phyloP scores from a whole-genome alignment of 2,113 vertebrate genomes.

The Ammodytes marinus region DNA sequence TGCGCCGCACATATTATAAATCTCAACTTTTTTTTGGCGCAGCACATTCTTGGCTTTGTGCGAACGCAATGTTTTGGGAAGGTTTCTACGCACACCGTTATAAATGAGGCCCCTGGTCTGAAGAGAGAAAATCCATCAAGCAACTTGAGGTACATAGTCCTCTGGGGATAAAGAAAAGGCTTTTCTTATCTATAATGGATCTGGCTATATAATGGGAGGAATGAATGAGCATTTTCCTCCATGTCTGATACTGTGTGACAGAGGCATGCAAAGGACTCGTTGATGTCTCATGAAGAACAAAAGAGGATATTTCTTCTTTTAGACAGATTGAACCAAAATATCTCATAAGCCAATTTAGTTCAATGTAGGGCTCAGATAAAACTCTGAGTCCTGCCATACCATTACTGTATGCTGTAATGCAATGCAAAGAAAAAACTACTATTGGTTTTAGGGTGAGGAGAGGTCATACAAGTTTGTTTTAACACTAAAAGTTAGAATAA shows the following conservation, averaged over 20 bases:
- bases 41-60: too few species aligned
- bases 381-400: too few species aligned
- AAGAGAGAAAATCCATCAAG: constrained; percentile 12
- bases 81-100: too few species aligned
- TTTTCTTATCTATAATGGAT: constrained; percentile 59
- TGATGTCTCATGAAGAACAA: constrained; percentile 46
- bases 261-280: constrained; percentile 26
- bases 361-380: constrained; percentile 3
- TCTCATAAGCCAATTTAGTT: constrained; percentile 15
- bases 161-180: constrained; percentile 20
- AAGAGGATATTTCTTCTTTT: constrained; percentile 26
- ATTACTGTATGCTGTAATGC: too few species aligned
- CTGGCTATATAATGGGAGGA: constrained; percentile 28
- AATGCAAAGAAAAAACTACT: too few species aligned
- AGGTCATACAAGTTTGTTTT: too few species aligned
- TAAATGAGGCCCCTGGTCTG: too few species aligned
- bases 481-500: not conserved
- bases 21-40: too few species aligned
- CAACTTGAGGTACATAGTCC: constrained; percentile 1
- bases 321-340: constrained; percentile 15
- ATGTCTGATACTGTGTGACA: constrained; percentile 20
- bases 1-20: too few species aligned
- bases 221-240: constrained; percentile 29
- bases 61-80: too few species aligned
- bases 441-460: too few species aligned